These are phyloP conservation scores for Pituophis catenifer DNA, from an alignment of 2,113 vertebrate species.

Conservation along the genomic window DNA sequence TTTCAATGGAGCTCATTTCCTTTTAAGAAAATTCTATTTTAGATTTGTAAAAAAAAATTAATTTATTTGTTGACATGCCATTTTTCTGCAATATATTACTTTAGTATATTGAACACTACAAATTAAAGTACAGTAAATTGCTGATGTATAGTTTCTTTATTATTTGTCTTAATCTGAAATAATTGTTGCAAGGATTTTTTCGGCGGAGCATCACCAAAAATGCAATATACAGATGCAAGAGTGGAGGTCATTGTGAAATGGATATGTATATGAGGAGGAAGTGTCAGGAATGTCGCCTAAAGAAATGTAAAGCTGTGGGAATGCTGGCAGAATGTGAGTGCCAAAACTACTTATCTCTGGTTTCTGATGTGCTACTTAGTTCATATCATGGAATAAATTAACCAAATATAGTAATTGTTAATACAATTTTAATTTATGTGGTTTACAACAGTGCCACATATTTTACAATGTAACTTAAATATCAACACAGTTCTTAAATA, in stretches of 20 bases:
- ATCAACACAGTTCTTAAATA: not conserved
- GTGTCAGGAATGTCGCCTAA: conserved; percentile 91
- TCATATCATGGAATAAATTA: not conserved
- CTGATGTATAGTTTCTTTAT: not conserved
- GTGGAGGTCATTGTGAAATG: conserved; percentile 91
- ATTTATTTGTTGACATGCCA: not conserved
- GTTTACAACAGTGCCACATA: not conserved
- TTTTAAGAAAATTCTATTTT: not conserved
- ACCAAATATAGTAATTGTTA: not conserved
- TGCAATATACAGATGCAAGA: conserved; percentile 90
- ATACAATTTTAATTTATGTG: not conserved
- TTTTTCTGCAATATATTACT: not conserved
- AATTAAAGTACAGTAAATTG: not conserved
- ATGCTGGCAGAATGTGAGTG: conserved; percentile 93
- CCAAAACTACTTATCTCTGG: not conserved
- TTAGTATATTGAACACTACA: not conserved
- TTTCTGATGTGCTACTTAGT: not conserved
- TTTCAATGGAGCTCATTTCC: not conserved
- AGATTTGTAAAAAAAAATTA: not conserved
- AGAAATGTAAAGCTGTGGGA: conserved; percentile 90
- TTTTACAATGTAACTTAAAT: not conserved
- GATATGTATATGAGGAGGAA: conserved; percentile 97
- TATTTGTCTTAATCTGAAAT: not conserved
- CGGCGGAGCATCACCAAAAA: conserved; percentile 91
- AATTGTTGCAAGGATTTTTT: conserved; percentile 80